Conservation (phyloP, 2,113 vertebrate genomes). For the Equus przewalskii region DNA sequence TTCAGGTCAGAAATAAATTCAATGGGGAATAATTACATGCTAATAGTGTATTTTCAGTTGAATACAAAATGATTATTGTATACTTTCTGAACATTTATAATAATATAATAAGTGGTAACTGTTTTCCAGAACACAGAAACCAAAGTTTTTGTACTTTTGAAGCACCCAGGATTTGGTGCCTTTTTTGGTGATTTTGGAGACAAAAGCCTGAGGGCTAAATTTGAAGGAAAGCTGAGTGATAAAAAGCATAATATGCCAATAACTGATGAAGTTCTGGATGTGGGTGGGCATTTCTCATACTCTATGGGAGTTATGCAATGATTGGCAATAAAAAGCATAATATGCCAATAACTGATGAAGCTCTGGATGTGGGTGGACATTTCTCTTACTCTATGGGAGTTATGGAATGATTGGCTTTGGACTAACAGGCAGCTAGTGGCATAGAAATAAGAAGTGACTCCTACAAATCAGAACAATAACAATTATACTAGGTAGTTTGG, state of each 20-base stretch:
- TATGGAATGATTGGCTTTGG: neutral
- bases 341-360: neutral
- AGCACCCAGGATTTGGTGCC: neutral
- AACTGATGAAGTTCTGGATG: neutral
- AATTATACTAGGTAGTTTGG: neutral
- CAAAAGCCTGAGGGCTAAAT: neutral
- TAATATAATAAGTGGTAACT: neutral
- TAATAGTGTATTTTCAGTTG: neutral
- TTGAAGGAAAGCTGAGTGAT: neutral
- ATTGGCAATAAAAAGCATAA: neutral
- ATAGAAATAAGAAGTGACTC: neutral
- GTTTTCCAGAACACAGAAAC: neutral
- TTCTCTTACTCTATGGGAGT: neutral
- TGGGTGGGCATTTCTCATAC: neutral
- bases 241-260: constrained; percentile 9
- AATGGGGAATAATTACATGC: constrained; percentile 39
- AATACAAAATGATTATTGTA: constrained; percentile 9
- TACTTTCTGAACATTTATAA: constrained; percentile 25
- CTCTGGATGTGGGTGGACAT: neutral
- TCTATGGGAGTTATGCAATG: neutral
- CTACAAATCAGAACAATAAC: neutral
- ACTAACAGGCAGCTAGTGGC: neutral
- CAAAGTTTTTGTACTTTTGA: neutral
- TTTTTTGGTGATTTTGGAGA: neutral
- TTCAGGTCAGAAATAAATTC: constrained; percentile 51